Evolutionary conservation across 2,113 vertebrate genomes (phyloP), one percentile per base, ranked within the genome.

Genomic region (Ranitomeya variabilis): DNA sequence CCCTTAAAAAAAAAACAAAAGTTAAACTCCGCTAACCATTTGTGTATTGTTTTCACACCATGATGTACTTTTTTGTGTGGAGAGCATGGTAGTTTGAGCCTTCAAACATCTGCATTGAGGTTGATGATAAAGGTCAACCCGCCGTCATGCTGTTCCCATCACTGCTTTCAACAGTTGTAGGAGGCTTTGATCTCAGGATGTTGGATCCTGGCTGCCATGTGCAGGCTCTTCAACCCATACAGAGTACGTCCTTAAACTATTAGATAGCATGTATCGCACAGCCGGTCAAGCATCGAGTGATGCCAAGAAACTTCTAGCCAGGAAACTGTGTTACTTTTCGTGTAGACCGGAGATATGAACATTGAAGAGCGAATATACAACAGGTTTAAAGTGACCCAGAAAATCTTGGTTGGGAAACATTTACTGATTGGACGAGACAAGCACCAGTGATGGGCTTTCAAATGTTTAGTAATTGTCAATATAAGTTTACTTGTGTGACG

Each of bases 171-270:
- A 45, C 87, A 66, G 87, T 31, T 45, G 37, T 18, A 77, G 21
- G 26, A 77, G 19, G 62, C 86, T 87, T 87, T 87, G 76, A 87
- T 87, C 74, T 21, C n/a, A 73, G 57, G 59, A 23, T 21, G 23
- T 21, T 60, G 7, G 52, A 11, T 31, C 18, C 31, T 74, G 77
- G 16, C 19, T 6, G 15, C 69, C 19, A 64, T 83, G 37, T 74
- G 55, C 87, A 26, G 21, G 55, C 21, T 74, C 79, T 60, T 64
- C 18, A 62, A 23, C 15, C 19, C 19, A 12, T 23, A 54, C 74
- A 57, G 19, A 83, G 7, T 26, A 13, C 69, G 73, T 74, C 79
- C 54, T 82, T 60, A 74, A 55, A 31, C 54, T 60, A 37, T 66
- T 15, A 87, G 83, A 85, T 73, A 73, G 51, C 15, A 26, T 19